Evolutionary conservation across 2,113 vertebrate species (phyloP).

Genomic region (Stegastes partitus): DNA sequence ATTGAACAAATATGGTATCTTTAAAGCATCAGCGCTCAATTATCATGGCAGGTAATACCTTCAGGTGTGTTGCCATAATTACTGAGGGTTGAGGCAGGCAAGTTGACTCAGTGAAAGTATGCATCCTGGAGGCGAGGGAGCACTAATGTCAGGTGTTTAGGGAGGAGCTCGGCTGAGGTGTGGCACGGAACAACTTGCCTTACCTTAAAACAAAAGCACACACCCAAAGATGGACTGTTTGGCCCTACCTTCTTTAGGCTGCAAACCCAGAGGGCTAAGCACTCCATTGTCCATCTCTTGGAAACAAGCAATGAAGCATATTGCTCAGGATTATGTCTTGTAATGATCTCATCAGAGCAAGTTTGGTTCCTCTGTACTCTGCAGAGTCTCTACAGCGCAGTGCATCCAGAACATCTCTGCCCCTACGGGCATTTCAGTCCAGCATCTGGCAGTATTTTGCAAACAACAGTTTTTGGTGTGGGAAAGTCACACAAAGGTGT

Average conservation of each 20-base stretch:
- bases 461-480: conserved; percentile 29
- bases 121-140: conserved; percentile 36
- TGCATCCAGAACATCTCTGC: background rate
- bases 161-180: conserved; percentile 43
- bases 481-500: conserved; percentile 45
- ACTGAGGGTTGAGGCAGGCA: conserved; percentile 13
- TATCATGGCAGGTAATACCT: background rate
- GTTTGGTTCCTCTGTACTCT: background rate
- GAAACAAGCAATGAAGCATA: too few relatives aligned
- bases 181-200: conserved; percentile 12
- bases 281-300: too few relatives aligned
- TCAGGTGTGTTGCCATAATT: conserved; percentile 14
- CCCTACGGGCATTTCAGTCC: conserved; percentile 6
- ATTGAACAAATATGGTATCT: background rate
- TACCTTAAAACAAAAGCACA: too few relatives aligned
- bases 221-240: conserved; percentile 10
- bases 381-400: background rate
- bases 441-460: background rate
- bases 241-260: background rate
- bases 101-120: conserved; percentile 58
- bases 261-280: background rate
- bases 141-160: background rate
- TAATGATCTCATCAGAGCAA: background rate
- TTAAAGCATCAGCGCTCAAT: background rate
- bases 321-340: background rate